These are phyloP conservation scores for Trichopria drosophilae DNA, from an alignment of 2,888 invertebrate species.

Conservation along the genomic window DNA sequence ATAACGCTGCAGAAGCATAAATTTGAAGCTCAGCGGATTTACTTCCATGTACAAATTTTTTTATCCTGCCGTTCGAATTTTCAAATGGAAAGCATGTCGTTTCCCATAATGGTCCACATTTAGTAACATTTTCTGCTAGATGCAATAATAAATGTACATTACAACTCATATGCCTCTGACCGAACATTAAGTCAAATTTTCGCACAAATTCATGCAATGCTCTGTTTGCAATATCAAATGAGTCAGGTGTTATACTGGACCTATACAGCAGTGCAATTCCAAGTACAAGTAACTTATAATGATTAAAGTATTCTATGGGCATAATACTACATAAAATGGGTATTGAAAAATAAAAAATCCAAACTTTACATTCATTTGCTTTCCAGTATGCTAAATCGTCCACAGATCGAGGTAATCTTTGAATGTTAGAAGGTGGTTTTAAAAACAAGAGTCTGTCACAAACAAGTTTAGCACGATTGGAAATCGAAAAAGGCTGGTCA, in stretches of 20 bases:
- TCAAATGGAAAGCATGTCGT: slow-evolving; percentile 30
- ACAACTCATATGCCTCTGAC: slow-evolving; percentile 12
- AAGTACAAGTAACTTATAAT: slow-evolving; percentile 21
- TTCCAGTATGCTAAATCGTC: slow-evolving; percentile 24
- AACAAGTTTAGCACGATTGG: too few species aligned
- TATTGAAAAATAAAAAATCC: slow-evolving; percentile 27
- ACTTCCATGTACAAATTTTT: slow-evolving; percentile 27
- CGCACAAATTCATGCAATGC: too few species aligned
- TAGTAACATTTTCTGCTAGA: slow-evolving; percentile 16
- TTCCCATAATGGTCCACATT: slow-evolving; percentile 25
- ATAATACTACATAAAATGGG: slow-evolving; percentile 15
- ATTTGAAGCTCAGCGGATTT: slow-evolving; percentile 30
- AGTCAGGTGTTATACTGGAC: background rate
- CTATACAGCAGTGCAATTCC: slow-evolving; percentile 20
- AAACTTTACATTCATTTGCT: slow-evolving; percentile 22
- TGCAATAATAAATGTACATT: slow-evolving; percentile 22
- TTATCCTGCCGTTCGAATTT: slow-evolving; percentile 25
- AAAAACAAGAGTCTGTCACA: too few species aligned
- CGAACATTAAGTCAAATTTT: too few species aligned
- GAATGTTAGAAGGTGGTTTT: too few species aligned
- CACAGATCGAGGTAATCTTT: slow-evolving; percentile 18
- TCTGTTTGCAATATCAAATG: slow-evolving; percentile 13
- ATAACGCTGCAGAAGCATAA: slow-evolving; percentile 12
- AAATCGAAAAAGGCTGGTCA: slow-evolving; percentile 14
- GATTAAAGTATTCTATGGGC: slow-evolving; percentile 10